These are phyloP conservation scores for Drosophila longiperda DNA, from an alignment of 2,888 invertebrate genomes.

Conservation along the genomic window DNA sequence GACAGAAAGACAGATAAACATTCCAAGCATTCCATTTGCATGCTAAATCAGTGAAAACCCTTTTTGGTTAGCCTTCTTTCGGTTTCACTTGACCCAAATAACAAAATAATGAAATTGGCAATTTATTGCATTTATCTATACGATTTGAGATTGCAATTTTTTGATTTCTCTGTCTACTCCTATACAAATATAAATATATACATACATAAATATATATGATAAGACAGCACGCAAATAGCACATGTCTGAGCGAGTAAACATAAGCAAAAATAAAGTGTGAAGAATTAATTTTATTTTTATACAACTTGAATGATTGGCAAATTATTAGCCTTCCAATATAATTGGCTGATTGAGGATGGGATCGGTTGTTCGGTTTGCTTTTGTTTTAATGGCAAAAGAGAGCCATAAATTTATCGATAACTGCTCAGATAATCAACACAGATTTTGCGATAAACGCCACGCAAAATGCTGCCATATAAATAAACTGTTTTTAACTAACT, in stretches of 20 bases:
- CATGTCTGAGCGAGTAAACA: constrained; percentile 27
- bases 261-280: constrained; percentile 1
- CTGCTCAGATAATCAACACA: constrained; percentile 9
- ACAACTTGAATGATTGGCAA: constrained; percentile 60
- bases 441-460: neutral
- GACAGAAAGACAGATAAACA: constrained; percentile 12
- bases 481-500: neutral
- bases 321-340: constrained; percentile 59
- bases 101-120: neutral
- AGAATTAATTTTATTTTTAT: constrained; percentile 55
- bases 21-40: constrained; percentile 47
- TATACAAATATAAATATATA: constrained; percentile 22
- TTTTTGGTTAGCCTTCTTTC: constrained; percentile 3
- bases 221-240: constrained; percentile 56
- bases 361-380: neutral
- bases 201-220: constrained; percentile 37
- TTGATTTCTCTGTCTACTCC: neutral
- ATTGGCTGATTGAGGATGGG: constrained; percentile 50
- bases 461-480: neutral
- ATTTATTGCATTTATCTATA: constrained; percentile 32
- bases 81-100: constrained; percentile 20
- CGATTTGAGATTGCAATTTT: constrained; percentile 15
- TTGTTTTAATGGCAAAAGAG: constrained; percentile 8
- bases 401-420: constrained; percentile 23
- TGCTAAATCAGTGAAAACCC: constrained; percentile 31